Evolutionary conservation across 1,140 invertebrate species (phyloP), one percentile per base, ranked within the genome.

Genomic region (Drosophila albomicans): DNA sequence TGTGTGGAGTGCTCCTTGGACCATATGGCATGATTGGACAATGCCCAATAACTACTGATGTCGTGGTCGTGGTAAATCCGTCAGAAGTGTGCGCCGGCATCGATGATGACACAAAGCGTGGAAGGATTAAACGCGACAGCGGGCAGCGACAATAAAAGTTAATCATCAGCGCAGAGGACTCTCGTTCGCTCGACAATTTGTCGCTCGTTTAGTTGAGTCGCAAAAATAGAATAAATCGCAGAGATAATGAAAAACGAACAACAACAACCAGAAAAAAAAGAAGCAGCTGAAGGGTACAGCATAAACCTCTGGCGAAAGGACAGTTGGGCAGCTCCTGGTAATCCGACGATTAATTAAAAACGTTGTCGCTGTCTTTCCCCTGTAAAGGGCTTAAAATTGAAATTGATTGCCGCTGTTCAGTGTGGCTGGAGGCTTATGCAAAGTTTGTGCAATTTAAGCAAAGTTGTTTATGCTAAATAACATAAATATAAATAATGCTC

Each of bases 271-370:
- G 1, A 35, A 79, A 84, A 88, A 84, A 90, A 89, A 85, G 85
- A 81, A 74, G 81, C 86, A 81, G 78, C 78, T 85, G 85, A 46
- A 41, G 48, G 48, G 70, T 58, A 62, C 35, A 66, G 56, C 71
- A 48, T 35, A 49, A 84, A 89, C 76, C 79, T 80, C 77, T 72
- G 71, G 54, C 72, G 46, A 45, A 75, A 75, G 35, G 57, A 38
- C 63, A 38, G 48, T 49, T 59, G 71, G 71, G 70, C 78, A 62
- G 69, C 57, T 65, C 51, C 63, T 81, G 75, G 86, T 89, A 89
- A 89, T 89, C 85, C 81, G 78, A 72, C 85, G 85, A 89, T 89
- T 89, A 89, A 89, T 89, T 89, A 89, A 89, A 88, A 88, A 89
- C 75, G 85, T 84, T 88, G 85, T 85, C 85, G 85, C 81, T 88